Conservation (phyloP, 2,113 vertebrate genomes). For the Excalfactoria chinensis region DNA sequence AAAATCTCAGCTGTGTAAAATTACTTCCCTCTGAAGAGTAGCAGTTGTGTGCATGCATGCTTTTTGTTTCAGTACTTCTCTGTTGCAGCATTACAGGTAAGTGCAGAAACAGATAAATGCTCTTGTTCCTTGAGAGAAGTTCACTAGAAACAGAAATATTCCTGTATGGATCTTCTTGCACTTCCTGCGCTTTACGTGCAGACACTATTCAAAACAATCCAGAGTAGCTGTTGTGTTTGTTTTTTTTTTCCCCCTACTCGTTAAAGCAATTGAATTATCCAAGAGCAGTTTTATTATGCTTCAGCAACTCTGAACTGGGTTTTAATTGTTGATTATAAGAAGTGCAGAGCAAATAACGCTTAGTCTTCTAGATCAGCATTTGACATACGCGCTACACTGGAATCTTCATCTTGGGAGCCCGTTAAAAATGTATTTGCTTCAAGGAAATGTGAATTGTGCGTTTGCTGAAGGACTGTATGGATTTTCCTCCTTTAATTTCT, state of each 20-base stretch:
- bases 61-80: neutral
- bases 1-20: conserved; percentile 23
- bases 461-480: neutral
- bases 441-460: conserved; percentile 6
- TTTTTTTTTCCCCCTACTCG: neutral
- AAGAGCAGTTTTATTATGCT: conserved; percentile 25
- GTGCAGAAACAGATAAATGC: neutral
- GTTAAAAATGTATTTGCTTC: conserved; percentile 35
- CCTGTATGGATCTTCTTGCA: neutral
- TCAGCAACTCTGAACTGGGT: neutral
- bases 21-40: neutral
- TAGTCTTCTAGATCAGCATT: neutral
- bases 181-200: neutral
- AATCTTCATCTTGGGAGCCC: conserved; percentile 3
- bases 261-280: neutral
- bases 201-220: neutral
- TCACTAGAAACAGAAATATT: neutral
- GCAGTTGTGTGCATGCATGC: neutral
- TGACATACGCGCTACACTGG: neutral
- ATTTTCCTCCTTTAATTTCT: conserved; percentile 28
- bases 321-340: conserved; percentile 32
- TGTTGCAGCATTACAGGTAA: neutral
- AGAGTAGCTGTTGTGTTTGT: neutral
- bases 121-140: neutral
- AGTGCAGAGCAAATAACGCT: conserved; percentile 11